Evolutionary conservation across 37 sponge, comb jelly and placozoan species (phyloP).

Genomic region (Halisarca cf. caerulea): DNA sequence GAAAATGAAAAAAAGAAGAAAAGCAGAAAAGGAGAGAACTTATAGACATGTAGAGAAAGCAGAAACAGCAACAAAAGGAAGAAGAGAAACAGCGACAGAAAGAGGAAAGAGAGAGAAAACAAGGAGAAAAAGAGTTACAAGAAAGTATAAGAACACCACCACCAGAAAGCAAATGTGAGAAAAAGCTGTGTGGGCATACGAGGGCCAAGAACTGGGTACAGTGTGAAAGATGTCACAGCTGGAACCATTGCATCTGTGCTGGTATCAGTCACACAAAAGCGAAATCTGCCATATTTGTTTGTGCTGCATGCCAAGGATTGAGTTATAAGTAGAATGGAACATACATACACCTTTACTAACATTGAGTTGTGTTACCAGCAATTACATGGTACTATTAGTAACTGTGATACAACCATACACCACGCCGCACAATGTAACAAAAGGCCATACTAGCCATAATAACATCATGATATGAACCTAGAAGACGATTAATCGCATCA

Average conservation of each 20-base stretch:
- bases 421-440: no score
- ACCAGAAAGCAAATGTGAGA: neutral
- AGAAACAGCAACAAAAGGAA: neutral
- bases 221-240: neutral
- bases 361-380: no score
- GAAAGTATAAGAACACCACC: neutral
- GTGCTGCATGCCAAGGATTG: neutral
- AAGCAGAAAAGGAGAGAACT: neutral
- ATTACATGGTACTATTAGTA: no score
- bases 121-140: neutral
- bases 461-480: no score
- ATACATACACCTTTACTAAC: no score
- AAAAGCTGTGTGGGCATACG: neutral
- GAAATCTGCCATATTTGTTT: neutral
- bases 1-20: neutral
- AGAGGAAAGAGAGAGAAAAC: neutral
- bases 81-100: neutral
- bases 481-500: no score
- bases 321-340: no score
- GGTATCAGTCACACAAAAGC: neutral
- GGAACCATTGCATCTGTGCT: constrained; percentile 14
- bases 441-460: no score
- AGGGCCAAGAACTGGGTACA: neutral
- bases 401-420: no score
- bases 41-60: neutral